phyloP scores from a whole-genome alignment of 1,140 invertebrate species.

The Philaenus spumarius region DNA sequence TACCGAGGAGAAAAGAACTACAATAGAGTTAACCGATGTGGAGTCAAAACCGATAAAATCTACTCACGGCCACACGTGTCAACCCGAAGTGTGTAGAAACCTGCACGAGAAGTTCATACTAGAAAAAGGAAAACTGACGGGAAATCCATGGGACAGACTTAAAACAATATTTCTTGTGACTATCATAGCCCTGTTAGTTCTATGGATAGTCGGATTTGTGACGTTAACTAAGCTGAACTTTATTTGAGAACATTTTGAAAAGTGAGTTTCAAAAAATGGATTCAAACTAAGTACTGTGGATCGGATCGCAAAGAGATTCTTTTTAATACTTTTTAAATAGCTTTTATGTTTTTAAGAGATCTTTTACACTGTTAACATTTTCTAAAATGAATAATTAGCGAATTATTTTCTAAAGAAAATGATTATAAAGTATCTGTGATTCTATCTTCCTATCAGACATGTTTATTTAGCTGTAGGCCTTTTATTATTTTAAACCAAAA shows the following conservation, averaged over 20 bases:
- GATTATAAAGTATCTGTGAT: too few relatives aligned
- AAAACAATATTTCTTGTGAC: neutral
- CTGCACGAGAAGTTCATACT: neutral
- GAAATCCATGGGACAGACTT: constrained; percentile 1
- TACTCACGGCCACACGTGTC: neutral
- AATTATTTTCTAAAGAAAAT: too few relatives aligned
- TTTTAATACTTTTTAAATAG: too few relatives aligned
- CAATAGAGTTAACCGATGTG: neutral
- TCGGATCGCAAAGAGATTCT: too few relatives aligned
- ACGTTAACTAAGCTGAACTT: neutral
- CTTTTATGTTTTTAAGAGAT: too few relatives aligned
- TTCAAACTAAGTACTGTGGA: too few relatives aligned
- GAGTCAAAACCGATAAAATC: neutral
- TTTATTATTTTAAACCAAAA: too few relatives aligned
- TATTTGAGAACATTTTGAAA: neutral
- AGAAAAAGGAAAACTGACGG: constrained; percentile 1
- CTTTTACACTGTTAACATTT: too few relatives aligned
- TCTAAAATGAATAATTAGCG: too few relatives aligned
- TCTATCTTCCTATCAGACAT: too few relatives aligned
- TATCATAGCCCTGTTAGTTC: neutral
- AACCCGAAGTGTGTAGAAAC: neutral
- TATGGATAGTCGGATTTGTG: neutral
- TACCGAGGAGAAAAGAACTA: neutral
- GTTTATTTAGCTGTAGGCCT: too few relatives aligned
- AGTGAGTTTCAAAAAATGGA: too few relatives aligned